Evolutionary conservation across 2,888 invertebrate genomes (phyloP), one percentile per base, ranked within the genome.

Genomic region (Creontiades dilutus): DNA sequence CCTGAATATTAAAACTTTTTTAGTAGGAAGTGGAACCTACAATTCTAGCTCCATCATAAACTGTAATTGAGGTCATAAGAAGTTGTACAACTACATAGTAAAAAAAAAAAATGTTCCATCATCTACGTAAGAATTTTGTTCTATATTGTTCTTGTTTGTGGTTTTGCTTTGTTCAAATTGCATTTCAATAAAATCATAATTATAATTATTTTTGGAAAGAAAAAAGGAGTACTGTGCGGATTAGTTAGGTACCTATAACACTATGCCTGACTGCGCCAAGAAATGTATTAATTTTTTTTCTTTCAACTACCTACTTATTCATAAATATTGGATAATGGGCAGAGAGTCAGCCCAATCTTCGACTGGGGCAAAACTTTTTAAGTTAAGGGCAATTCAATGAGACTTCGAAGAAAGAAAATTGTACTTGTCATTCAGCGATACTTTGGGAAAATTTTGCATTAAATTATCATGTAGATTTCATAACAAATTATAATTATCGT

Each of bases 401-500:
- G 78, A 80, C 37, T 80, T 80, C 14, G 46, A 46, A 46, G 46
- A 46, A 46, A 47, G 46, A 80, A 80, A 37, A 4, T 37, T 2
- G 2, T 4, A 37, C 27, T 47, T 80, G 37, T 80, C n/a, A 46
- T 80, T 80, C 78, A 46, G 78, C 78, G n/a, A 28, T 37, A 37
- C 27, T 78, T 78, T 46, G 61, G 19, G 47, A 48, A 47, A 23
- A 23, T 19, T 82, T 37, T 28, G 84, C 61, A 85, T 85, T 61
- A 85, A 61, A 57, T 85, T 85, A 85, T 85, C 46, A 19, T 61
- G 57, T 85, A 85, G 85, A 37, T 85, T 85, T 85, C 85, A 61
- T 85, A 85, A 85, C 61, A 85, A 61, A 85, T 57, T 61, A 85
- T 52, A 82, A 47, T 46, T 80, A 37, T 37, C 37, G 19, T 80